Base-by-base conservation (phyloP, 1,140 invertebrate species). In the Drosophila albomicans region DNA sequence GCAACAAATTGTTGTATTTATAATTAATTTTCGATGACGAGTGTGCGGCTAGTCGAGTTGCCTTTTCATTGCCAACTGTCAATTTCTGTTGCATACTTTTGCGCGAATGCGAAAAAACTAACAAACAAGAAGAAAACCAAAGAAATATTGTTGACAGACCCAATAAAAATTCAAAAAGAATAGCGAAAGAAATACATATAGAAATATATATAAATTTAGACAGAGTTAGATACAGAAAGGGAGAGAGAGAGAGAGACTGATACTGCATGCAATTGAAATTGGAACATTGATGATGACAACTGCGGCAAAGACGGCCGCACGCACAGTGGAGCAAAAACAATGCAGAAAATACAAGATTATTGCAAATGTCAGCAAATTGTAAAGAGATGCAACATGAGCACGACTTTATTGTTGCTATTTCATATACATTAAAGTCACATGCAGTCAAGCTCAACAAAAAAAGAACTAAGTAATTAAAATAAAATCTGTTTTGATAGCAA, bases 31-130 rank as follows among this genome's bases (percentile, higher is more conserved):
- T 13, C 41, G 2, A 43, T 43, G n/a, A 43, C 11, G 41, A 13
- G 41, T 43, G 13, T 43, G n/a, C n/a, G 11, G 5, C 13, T 13
- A 5, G n/a, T 43, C 41, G 38, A 8, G 38, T 10, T 38, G 35
- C 35, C 35, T 10, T 6, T 38, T 10, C 20, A 25, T 25, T 43
- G 41, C 3, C 3, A 8, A 1, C 38, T 10, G 25, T 63, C 48
- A 16, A 56, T 56, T 48, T 67, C 6, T 20, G n/a, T 57, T 35
- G 65, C 65, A 67, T 67, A 67, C 54, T 67, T 67, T 67, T 32
- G 51, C 38, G 52, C 54, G 41, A 3, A 13, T 13, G 2, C 8
- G 1, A 8, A 20, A 58, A 48, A 43, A 28, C 35, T 16, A 25
- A 25, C 20, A 25, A 25, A 25, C 20, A 4, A 25, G 20, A 25